A percentile compares a stretch with the other conserved stretches of the same genome.
Conservation (phyloP, 2,113 vertebrate genomes). For the Syngnathus scovelli region DNA sequence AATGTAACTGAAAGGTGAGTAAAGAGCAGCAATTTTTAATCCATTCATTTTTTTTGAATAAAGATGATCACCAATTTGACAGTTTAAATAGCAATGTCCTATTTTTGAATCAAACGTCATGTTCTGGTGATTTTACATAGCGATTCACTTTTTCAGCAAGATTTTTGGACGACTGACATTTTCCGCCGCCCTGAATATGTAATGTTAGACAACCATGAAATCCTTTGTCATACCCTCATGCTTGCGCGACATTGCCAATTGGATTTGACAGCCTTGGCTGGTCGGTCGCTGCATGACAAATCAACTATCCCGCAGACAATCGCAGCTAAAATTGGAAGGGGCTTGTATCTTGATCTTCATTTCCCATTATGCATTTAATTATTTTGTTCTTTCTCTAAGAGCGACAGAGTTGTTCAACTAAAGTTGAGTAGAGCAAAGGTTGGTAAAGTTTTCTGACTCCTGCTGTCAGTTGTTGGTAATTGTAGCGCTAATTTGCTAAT, state of each 20-base stretch:
- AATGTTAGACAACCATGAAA: conserved; percentile 42
- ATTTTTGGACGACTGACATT: conserved; percentile 19
- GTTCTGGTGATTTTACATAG: neutral
- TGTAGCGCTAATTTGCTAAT: conserved; percentile 2
- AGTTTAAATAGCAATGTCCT: neutral
- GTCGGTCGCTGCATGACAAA: conserved; percentile 30
- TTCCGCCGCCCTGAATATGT: conserved; percentile 25
- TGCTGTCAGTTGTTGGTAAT: neutral
- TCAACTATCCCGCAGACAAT: conserved; percentile 8
- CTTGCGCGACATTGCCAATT: conserved; percentile 18
- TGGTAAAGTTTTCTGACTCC: neutral
- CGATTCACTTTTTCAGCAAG: conserved; percentile 24
- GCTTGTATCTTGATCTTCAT: conserved; percentile 5
- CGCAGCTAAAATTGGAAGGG: conserved; percentile 15
- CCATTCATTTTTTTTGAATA: neutral
- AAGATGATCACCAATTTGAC: neutral
- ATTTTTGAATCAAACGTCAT: conserved; percentile 3
- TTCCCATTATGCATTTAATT: neutral
- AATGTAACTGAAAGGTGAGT: too few relatives aligned
- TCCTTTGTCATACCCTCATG: conserved; percentile 33
- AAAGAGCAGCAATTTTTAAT: neutral
- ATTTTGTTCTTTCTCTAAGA: neutral
- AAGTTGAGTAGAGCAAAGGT: neutral
- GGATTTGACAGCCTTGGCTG: conserved; percentile 28
- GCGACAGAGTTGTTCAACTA: neutral